These are phyloP conservation scores for Agriopis aurantiaria DNA, from an alignment of 2,888 invertebrate genomes.

Conservation along the genomic window DNA sequence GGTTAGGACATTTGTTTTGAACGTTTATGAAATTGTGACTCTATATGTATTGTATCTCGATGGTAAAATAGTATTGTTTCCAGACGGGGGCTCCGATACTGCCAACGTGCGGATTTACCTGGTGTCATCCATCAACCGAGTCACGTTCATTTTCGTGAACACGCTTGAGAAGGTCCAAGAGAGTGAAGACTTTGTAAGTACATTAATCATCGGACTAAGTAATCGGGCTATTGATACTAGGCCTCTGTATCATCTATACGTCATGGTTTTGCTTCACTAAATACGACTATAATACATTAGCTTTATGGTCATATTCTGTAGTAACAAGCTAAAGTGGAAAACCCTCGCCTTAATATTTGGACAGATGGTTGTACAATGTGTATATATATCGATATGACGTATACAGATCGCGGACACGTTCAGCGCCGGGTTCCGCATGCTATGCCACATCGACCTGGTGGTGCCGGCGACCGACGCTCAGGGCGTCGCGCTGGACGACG, in stretches of 20 bases:
- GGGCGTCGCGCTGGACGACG: slow-evolving; percentile 68
- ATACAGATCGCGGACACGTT: slow-evolving; percentile 85
- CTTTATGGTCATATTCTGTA: too few relatives aligned
- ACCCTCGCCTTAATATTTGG: too few relatives aligned
- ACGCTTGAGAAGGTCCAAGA: slow-evolving; percentile 69
- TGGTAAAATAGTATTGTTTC: slow-evolving; percentile 33
- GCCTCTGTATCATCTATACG: not conserved
- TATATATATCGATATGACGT: too few relatives aligned
- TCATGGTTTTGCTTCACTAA: too few relatives aligned
- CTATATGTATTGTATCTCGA: too few relatives aligned
- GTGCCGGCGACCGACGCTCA: slow-evolving; percentile 65
- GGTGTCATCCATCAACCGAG: slow-evolving; percentile 84
- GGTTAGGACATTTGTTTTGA: too few relatives aligned
- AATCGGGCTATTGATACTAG: too few relatives aligned
- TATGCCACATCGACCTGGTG: slow-evolving; percentile 87
- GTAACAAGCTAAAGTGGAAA: too few relatives aligned
- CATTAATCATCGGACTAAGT: not conserved
- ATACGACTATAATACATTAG: too few relatives aligned
- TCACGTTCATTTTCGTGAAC: slow-evolving; percentile 86
- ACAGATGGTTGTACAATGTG: too few relatives aligned
- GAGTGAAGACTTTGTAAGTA: slow-evolving; percentile 80
- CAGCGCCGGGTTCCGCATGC: slow-evolving; percentile 78
- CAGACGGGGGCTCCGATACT: slow-evolving; percentile 72
- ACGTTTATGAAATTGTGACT: too few relatives aligned
- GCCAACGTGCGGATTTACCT: slow-evolving; percentile 86